Base-by-base conservation (phyloP, 2,888 invertebrate genomes). In the Euproctis similis region DNA sequence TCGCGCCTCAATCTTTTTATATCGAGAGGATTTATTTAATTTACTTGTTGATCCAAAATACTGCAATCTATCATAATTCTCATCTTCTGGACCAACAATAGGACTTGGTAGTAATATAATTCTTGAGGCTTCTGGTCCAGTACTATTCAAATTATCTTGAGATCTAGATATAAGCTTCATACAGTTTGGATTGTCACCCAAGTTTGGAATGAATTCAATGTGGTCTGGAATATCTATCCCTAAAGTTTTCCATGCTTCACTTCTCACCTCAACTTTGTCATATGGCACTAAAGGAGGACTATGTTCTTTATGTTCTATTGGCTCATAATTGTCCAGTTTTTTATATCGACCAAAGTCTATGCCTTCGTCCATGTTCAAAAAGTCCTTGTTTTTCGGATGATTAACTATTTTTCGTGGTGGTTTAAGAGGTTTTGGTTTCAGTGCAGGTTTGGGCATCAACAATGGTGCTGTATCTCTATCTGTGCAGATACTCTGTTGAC, bases 171-270 rank as follows among this genome's bases (percentile, higher is more conserved):
- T 85, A 1, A 85, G 60, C 49, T 85, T 85, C 40, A 84, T 71
- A 39, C 78, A 78, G 38, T 82, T 74, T 8, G 82, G 80, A 53
- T 68, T 82, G 23, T 85, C 82, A 28, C 65, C 74, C 39, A 81
- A 62, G 46, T 82, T 81, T 1, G 81, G 82, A 27, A 76, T 76
- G 38, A 77, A 82, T 61, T 93, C 93, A 0, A 87, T 89, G 54
- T 93, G 93, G 38, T 89, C 88, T 6, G 92, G 87, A 27, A 90
- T 89, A 56, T 90, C 89, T 10, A 92, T 86, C 1, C 94, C 94
- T 36, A 92, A 81, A 1, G 93, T 93, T 59, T 89, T 90, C 94
- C 94, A 94, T 5, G 94, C 94, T 51, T 94, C 91, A 51, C 86
- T 90, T 36, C 92, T 86, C 4, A 90, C 87, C 76, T 93, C 92